These are phyloP conservation scores for Goniozus legneri DNA, from an alignment of 1,140 invertebrate species.

Conservation along the genomic window DNA sequence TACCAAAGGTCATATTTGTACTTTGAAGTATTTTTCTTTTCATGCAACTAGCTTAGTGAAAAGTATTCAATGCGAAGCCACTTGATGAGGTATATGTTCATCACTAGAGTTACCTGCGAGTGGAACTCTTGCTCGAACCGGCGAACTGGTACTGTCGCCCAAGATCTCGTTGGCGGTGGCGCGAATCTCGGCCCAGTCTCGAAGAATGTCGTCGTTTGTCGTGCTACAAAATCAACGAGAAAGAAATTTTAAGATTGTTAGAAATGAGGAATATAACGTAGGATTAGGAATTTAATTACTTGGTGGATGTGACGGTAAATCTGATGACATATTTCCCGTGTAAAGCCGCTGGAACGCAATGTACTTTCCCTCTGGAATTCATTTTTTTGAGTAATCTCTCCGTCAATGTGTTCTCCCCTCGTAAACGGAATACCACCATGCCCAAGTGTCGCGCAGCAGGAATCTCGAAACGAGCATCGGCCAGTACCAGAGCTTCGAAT, in stretches of 20 bases:
- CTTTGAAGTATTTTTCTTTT: not conserved
- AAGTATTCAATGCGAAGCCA: not conserved
- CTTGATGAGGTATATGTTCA: not conserved
- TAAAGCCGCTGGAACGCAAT: constrained; percentile 89
- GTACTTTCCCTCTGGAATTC: constrained; percentile 81
- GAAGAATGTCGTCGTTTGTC: constrained; percentile 81
- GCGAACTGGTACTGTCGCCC: constrained; percentile 50
- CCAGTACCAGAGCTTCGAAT: constrained; percentile 79
- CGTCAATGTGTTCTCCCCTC: constrained; percentile 77
- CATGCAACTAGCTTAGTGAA: too few species aligned
- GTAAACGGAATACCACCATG: constrained; percentile 89
- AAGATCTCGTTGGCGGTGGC: constrained; percentile 73
- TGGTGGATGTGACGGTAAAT: constrained; percentile 86
- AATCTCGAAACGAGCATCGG: constrained; percentile 85
- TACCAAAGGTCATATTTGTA: not conserved
- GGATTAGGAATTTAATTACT: constrained; percentile 31
- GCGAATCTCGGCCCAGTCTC: constrained; percentile 88
- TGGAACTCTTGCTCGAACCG: constrained; percentile 63
- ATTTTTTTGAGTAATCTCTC: constrained; percentile 83
- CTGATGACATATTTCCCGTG: constrained; percentile 89
- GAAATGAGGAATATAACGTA: not conserved
- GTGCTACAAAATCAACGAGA: constrained; percentile 56
- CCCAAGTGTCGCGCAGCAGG: constrained; percentile 84
- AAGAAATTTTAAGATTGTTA: constrained; percentile 1
- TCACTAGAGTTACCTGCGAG: constrained; percentile 63